Evolutionary conservation across 2,797 vertebrate species (phyloP).

Genomic region (Lepilemur ruficaudatus): DNA sequence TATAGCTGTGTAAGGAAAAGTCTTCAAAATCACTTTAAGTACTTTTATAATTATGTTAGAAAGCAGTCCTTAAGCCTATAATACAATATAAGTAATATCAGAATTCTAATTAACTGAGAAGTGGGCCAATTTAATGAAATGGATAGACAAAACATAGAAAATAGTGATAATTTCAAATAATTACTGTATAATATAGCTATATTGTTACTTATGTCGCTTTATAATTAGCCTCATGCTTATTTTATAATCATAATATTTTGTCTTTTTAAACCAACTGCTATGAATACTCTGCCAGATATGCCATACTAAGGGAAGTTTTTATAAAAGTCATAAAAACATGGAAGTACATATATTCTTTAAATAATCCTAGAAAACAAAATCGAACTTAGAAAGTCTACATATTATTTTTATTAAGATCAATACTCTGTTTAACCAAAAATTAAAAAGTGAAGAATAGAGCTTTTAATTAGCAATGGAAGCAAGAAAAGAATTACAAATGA

Average conservation of each 20-base stretch:
- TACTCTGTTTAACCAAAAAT: slow-evolving; percentile 8
- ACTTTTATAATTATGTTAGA: slow-evolving; percentile 15
- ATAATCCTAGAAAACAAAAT: background rate
- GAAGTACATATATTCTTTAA: background rate
- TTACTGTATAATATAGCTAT: background rate
- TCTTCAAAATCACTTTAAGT: slow-evolving; percentile 16
- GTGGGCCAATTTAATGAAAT: slow-evolving; percentile 4
- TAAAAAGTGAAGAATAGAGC: background rate
- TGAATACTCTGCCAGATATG: background rate
- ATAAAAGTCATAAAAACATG: background rate
- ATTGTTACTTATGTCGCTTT: background rate
- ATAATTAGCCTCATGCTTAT: background rate
- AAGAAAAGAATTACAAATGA: background rate
- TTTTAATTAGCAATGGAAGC: background rate
- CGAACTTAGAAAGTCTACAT: background rate
- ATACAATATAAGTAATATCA: background rate
- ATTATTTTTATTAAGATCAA: background rate
- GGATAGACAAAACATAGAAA: background rate
- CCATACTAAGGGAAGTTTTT: background rate
- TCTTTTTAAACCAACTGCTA: background rate
- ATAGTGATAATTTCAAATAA: slow-evolving; percentile 4
- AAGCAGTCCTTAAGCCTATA: slow-evolving; percentile 1
- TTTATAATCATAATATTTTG: slow-evolving; percentile 22
- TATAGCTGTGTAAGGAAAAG: background rate
- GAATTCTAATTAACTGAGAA: slow-evolving; percentile 40